phyloP scores from a whole-genome alignment of 2,797 vertebrate species.

The Triplophysa bombifrons region DNA sequence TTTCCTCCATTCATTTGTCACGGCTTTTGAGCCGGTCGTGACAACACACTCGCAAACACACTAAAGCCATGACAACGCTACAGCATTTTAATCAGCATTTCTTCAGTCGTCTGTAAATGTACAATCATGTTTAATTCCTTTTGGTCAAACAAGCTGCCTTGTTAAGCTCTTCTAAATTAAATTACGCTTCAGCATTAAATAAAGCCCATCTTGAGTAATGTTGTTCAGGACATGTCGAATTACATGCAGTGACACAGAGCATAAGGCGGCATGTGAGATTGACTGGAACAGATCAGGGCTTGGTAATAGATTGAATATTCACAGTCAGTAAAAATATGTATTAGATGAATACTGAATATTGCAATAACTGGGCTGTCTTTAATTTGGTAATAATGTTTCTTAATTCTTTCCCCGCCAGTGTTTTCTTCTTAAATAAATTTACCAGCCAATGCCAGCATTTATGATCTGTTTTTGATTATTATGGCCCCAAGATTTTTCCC shows the following conservation, averaged over 20 bases:
- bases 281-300: not conserved
- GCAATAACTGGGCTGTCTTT: not conserved
- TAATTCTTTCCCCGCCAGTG: too few relatives aligned
- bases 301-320: not conserved
- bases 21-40: too few relatives aligned
- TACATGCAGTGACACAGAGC: not conserved
- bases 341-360: not conserved
- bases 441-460: too few relatives aligned
- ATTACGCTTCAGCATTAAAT: not conserved
- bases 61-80: not conserved
- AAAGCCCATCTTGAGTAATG: not conserved
- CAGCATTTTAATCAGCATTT: not conserved
- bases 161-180: not conserved
- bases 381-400: too few relatives aligned
- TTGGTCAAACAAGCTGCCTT: not conserved
- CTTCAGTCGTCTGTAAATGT: not conserved
- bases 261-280: not conserved
- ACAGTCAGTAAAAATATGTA: too few relatives aligned
- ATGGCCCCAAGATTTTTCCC: too few relatives aligned
- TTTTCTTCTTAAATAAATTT: too few relatives aligned
- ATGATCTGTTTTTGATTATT: too few relatives aligned
- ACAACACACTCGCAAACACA: not conserved
- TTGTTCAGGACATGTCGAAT: conserved; percentile 6
- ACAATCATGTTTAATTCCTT: not conserved
- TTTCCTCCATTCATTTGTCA: too few relatives aligned